Evolutionary conservation across 2,113 vertebrate genomes (phyloP), one percentile per base, ranked within the genome.

Genomic region (Oophaga pumilio): DNA sequence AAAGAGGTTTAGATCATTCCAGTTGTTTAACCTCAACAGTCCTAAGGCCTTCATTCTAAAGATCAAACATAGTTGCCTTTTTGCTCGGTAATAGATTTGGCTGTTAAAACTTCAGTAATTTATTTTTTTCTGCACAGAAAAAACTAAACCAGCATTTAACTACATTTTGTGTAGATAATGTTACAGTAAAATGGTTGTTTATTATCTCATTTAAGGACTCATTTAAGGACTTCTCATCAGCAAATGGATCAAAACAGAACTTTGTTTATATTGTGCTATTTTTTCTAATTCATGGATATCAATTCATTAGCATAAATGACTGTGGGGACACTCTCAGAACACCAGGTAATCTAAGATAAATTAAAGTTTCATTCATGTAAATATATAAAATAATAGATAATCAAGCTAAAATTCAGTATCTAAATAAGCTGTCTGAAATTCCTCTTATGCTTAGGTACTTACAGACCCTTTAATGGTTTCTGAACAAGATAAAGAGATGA

Each of bases 261-360:
- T 68, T 84, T 52, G 18, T 77, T 76, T 84, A 76, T 69, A 68
- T 68, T 76, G 12, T 77, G 81, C 4, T 64, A 11, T 68, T 83
- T 57, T 33, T 33, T 57, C 26, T 84, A 52, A 84, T 84, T 84
- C 24, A 77, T 56, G 73, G 81, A 76, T 18, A 88, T 68, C 80
- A 84, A 14, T 77, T 81, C 73, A 26, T 88, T 43, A 52, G 76
- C 22, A 5, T 84, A 22, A 24, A 14, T 53, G 26, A 28, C 49
- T 88, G 81, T 22, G 66, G 66, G 18, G 10, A 68, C 8, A 88
- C 87, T 14, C 66, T 64, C 9, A 77, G 81, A 57, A 0, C 12
- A 76, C 87, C 87, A 84, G 87, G 80, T 88, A 87, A 59, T 53
- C 15, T 28, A 62, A 59, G 12, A 28, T n/a, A 43, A 69, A 84